phyloP scores from a whole-genome alignment of 2,888 invertebrate genomes.

The Tillus elongatus region DNA sequence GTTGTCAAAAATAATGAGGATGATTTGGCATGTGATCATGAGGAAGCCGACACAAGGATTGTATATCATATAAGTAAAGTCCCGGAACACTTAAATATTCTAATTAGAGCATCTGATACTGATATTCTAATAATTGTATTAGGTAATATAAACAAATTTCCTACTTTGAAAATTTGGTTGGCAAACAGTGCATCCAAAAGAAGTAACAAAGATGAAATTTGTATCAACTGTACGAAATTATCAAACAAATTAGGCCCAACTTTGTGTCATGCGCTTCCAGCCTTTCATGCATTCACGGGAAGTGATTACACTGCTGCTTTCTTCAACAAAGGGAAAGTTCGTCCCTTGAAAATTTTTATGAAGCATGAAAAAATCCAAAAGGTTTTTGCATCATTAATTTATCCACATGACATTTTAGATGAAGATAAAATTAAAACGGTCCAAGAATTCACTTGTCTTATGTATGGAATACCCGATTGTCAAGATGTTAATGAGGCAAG shows the following conservation, averaged over 20 bases:
- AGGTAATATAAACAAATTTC: conserved; percentile 19
- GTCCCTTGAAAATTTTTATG: conserved; percentile 25
- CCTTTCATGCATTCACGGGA: conserved; percentile 29
- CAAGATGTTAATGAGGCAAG: conserved; percentile 28
- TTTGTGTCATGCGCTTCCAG: too few species aligned
- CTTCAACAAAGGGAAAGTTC: conserved; percentile 29
- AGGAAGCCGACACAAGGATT: conserved; percentile 11
- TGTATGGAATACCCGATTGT: conserved; percentile 29
- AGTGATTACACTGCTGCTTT: conserved; percentile 29
- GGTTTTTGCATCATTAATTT: conserved; percentile 29
- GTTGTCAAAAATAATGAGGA: conserved; percentile 20
- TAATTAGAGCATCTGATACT: conserved; percentile 11
- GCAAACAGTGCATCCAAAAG: too few species aligned
- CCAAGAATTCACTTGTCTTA: conserved; percentile 29
- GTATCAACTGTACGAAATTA: too few species aligned
- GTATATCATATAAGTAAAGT: conserved; percentile 11
- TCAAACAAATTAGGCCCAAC: too few species aligned
- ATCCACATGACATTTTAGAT: conserved; percentile 23
- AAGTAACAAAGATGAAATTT: too few species aligned
- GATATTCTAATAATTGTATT: conserved; percentile 11
- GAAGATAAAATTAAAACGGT: conserved; percentile 29
- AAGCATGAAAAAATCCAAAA: conserved; percentile 27
- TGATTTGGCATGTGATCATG: conserved; percentile 17
- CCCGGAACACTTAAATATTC: background rate
- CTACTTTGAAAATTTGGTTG: conserved; percentile 21